Base-by-base conservation (phyloP, 2,888 invertebrate genomes). In the Eristalinus sepulchralis region DNA sequence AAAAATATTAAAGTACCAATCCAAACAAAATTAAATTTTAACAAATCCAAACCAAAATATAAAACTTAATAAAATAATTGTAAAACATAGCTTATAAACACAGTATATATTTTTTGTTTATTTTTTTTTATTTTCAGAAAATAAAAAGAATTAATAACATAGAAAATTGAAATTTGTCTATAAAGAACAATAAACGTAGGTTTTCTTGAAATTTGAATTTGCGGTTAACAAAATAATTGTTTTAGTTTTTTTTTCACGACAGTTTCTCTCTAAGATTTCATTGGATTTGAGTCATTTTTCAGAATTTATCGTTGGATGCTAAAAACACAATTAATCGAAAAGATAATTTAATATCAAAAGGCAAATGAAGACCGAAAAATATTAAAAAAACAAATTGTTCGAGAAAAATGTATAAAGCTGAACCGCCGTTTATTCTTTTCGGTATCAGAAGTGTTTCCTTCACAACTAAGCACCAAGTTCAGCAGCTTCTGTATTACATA, bases 191-290 rank as follows among this genome's bases (percentile, higher is more conserved):
- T 84, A 59, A 82, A 78, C 62, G 59, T 72, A 68, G 67, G n/a
- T 59, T 64, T 60, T 59, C 67, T 84, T 88, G 55, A 78, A 73
- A 82, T 84, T 88, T 70, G 57, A 75, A 75, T 77, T 81, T 84
- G 57, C 62, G 76, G 39, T 64, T 68, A 39, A 68, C 24, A 80
- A 34, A 83, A 72, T 76, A 22, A 34, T 79, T 53, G n/a, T 59
- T 76, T 70, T 34, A 33, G 20, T 36, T 47, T 13, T 71, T 47
- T 47, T 22, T 27, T 27, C 27, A 27, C 27, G 27, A 27, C 27
- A 27, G 73, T 75, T 80, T 80, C 67, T 55, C 39, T 67, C 64
- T 68, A 67, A 34, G 47, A 47, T 68, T 77, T 77, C 53, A 76
- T 36, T 62, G 66, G 70, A 20, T 73, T 24, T 80, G 39, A 64